These are phyloP conservation scores for Hanleya hanleyi DNA, from an alignment of 2,888 invertebrate genomes.

Conservation along the genomic window DNA sequence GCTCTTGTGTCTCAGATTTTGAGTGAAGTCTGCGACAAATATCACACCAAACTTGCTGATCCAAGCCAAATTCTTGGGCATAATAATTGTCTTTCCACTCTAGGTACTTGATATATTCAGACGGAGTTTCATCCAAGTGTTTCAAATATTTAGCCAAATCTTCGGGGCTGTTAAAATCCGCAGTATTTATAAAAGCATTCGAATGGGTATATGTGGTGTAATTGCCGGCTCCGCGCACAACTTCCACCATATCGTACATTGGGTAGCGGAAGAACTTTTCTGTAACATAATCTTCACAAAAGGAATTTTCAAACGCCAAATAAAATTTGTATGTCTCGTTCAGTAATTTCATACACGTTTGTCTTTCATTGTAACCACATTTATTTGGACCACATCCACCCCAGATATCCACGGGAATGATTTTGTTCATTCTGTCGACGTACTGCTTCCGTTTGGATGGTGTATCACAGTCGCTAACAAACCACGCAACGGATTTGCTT, in stretches of 20 bases:
- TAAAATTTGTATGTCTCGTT: slow-evolving; percentile 22
- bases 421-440: slow-evolving; percentile 86
- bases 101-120: neutral
- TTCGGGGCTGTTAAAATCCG: neutral
- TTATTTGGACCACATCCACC: slow-evolving; percentile 90
- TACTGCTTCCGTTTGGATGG: slow-evolving; percentile 89
- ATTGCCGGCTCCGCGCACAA: neutral
- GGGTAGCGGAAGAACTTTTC: slow-evolving; percentile 18
- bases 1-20: neutral
- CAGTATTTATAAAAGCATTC: neutral
- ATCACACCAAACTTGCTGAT: neutral
- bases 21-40: neutral
- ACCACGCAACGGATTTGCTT: slow-evolving; percentile 94
- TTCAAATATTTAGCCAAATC: neutral
- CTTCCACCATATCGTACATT: neutral
- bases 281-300: slow-evolving; percentile 25
- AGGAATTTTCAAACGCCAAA: slow-evolving; percentile 22
- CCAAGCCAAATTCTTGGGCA: neutral
- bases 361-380: slow-evolving; percentile 77
- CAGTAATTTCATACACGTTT: neutral
- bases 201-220: neutral
- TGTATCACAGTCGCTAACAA: slow-evolving; percentile 95
- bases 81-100: neutral
- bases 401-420: slow-evolving; percentile 87
- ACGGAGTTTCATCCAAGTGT: neutral